Base-by-base conservation (phyloP, 2,113 vertebrate species). In the Hippocampus barbouri region DNA sequence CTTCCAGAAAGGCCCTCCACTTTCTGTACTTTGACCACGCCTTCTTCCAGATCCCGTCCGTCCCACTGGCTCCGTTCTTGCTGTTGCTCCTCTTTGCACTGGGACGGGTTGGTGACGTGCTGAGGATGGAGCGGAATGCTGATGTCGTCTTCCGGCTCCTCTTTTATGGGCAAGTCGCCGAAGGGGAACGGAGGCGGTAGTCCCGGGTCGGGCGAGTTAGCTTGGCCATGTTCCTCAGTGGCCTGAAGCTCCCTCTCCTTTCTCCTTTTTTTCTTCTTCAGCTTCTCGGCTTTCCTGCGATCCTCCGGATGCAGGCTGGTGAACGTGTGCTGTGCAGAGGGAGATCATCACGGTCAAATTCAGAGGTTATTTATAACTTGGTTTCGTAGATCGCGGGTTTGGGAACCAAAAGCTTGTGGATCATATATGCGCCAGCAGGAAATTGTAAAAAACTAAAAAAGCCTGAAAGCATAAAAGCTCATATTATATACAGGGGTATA, bases 241-340 rank as follows among this genome's bases (percentile, higher is more conserved):
- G 67, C 71, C 12, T 92, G 94, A 82, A 90, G 90, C 40, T 91
- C 94, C 91, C 91, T 92, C 76, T 94, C 94, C 88, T 89, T 91
- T 74, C 80, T 90, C 78, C 87, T 89, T 73, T 93, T 97, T 74
- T 96, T 98, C 90, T 95, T 97, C 90, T 95, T 94, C 82, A 96
- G 91, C 84, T 97, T 97, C 68, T 98, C 95, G 0, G 92, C 87
- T 75, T 97, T 97, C 86, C 95, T 94, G 71, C 92, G 78, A 21
- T 90, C 88, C 2, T 90, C 90, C 34, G 87, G 76, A 67, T 89
- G 82, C 59, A 87, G 69, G n/a, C 49, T 76, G 41, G 75, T 20
- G 56, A 86, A 78, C 20, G 82, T 76, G 78, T 81, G 87, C 90
- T 91, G 76, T 9, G 51, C 40, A 66, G 41, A 72, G 5, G 45